Conservation (phyloP, 1,140 invertebrate species). For the Brachionus sp. region DNA sequence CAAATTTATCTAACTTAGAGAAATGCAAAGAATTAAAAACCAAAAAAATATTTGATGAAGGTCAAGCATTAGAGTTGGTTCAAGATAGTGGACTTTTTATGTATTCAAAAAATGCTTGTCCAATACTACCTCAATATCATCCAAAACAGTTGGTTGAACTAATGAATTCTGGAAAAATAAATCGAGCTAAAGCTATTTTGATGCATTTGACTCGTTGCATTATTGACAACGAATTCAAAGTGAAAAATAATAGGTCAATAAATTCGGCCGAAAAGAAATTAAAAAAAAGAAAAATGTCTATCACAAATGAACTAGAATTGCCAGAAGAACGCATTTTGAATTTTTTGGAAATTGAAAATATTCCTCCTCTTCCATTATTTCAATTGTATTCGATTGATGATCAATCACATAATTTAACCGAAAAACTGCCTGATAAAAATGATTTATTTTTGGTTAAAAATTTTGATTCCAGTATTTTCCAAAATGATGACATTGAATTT, state of each 20-base stretch:
- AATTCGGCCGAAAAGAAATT: constrained; percentile 6
- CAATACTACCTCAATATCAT: constrained; percentile 98
- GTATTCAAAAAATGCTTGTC: constrained; percentile 85
- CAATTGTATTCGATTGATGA: constrained; percentile 83
- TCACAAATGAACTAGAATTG: constrained; percentile 65
- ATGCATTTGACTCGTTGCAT: constrained; percentile 79
- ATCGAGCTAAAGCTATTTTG: constrained; percentile 94
- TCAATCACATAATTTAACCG: constrained; percentile 60
- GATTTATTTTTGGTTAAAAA: constrained; percentile 62
- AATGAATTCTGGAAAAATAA: constrained; percentile 94
- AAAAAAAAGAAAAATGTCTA: constrained; percentile 72
- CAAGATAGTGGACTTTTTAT: constrained; percentile 88
- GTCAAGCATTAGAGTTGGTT: constrained; percentile 44
- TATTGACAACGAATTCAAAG: constrained; percentile 50
- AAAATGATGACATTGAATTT: constrained; percentile 54
- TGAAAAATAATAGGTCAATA: constrained; percentile 9
- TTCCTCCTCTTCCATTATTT: constrained; percentile 92
- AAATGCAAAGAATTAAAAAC: constrained; percentile 48
- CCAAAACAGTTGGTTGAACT: constrained; percentile 97
- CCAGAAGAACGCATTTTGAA: constrained; percentile 77
- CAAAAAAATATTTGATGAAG: constrained; percentile 50
- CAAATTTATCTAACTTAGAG: neutral
- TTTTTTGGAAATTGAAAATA: constrained; percentile 91
- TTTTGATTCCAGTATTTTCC: constrained; percentile 66
- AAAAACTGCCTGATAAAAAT: constrained; percentile 45